Percentiles rank a stretch among this genome's conserved stretches.
phyloP scores from a whole-genome alignment of 2,888 invertebrate genomes.

The Rotaria macrura region DNA sequence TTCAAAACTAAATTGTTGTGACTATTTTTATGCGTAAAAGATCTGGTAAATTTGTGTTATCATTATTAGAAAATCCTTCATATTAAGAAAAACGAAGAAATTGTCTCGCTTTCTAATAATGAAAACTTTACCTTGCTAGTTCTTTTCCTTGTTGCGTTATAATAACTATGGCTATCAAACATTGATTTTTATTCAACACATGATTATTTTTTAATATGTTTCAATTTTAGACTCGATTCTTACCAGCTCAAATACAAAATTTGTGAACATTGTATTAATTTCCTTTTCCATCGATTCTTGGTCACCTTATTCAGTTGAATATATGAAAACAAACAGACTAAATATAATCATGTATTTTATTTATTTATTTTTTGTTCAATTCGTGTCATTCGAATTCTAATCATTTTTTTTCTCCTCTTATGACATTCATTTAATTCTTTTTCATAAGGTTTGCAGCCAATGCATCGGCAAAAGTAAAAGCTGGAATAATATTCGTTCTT shows the following conservation, averaged over 20 bases:
- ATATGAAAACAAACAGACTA: no score
- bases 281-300: no score
- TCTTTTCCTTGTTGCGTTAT: not conserved
- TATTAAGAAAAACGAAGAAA: not conserved
- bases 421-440: no score
- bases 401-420: no score
- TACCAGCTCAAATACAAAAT: not conserved
- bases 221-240: not conserved
- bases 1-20: not conserved
- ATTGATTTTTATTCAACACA: not conserved
- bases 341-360: no score
- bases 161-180: no score
- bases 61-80: not conserved
- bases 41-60: not conserved
- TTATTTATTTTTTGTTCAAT: no score
- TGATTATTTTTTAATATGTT: not conserved
- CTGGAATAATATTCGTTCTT: no score
- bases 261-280: not conserved
- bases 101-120: not conserved
- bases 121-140: not conserved
- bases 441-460: no score
- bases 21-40: not conserved
- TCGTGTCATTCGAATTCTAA: no score
- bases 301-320: no score
- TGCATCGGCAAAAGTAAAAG: no score